A percentile compares a stretch with the other conserved stretches of the same genome.
Conservation (phyloP, 2,113 vertebrate species). For the Gulo gulo region DNA sequence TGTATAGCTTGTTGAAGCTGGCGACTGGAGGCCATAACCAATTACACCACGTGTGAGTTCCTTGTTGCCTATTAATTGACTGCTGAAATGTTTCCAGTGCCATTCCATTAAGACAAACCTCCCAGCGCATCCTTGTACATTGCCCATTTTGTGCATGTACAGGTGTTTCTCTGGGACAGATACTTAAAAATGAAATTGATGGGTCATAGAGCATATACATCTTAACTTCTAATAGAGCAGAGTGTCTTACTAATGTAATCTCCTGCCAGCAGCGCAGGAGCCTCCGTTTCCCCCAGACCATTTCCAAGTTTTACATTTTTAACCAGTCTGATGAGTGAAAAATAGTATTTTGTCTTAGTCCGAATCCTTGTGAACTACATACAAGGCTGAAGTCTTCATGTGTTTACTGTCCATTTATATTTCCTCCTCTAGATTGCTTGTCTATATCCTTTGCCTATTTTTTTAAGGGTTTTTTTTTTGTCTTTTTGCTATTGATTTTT, state of each 20-base stretch:
- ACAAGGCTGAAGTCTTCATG: background rate
- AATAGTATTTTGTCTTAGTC: background rate
- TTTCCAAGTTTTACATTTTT: constrained; percentile 15
- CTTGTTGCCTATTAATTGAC: background rate
- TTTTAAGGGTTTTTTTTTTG: background rate
- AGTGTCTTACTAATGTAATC: background rate
- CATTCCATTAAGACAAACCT: background rate
- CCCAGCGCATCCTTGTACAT: background rate
- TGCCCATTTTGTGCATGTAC: background rate
- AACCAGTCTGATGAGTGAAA: background rate
- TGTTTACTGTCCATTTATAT: background rate
- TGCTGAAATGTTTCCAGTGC: background rate
- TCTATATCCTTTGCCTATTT: background rate
- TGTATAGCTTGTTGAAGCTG: background rate
- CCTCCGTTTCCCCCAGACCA: background rate
- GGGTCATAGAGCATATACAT: background rate
- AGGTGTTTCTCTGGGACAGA: background rate
- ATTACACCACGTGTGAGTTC: background rate
- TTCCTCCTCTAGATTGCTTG: background rate
- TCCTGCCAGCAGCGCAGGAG: background rate
- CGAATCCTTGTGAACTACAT: background rate
- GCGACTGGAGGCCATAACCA: rapidly evolving
- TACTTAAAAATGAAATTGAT: background rate
- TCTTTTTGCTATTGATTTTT: constrained; percentile 30
- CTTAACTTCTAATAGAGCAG: constrained; percentile 18